phyloP scores from a whole-genome alignment of 2,888 invertebrate species.

The Sinopyrophorus schimmeli region DNA sequence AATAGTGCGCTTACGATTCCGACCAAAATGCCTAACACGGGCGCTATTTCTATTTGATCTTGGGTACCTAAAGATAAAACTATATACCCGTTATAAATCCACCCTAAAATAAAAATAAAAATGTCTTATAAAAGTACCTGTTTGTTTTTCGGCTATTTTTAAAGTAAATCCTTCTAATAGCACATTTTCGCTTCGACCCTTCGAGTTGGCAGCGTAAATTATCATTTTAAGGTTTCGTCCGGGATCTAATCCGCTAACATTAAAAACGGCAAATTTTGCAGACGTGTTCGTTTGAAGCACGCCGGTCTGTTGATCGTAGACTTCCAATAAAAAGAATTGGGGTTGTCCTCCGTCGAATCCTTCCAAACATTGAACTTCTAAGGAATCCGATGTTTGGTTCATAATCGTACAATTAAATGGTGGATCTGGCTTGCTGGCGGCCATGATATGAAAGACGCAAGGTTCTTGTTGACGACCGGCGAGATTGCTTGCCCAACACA shows the following conservation, averaged over 20 bases:
- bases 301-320: conserved; percentile 68
- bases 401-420: conserved; percentile 76
- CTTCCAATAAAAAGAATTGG: conserved; percentile 74
- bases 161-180: conserved; percentile 72
- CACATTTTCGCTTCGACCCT: conserved; percentile 77
- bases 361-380: conserved; percentile 72
- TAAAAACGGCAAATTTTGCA: conserved; percentile 73
- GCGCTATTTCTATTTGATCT: conserved; percentile 60
- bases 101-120: too few species aligned
- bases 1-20: conserved; percentile 72
- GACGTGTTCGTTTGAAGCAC: conserved; percentile 70
- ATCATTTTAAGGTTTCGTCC: conserved; percentile 77
- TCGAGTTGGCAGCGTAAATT: conserved; percentile 80
- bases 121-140: too few species aligned
- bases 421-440: conserved; percentile 77
- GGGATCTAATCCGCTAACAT: conserved; percentile 75
- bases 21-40: conserved; percentile 67
- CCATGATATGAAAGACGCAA: conserved; percentile 74
- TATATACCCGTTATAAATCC: conserved; percentile 38
- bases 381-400: conserved; percentile 77
- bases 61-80: conserved; percentile 57
- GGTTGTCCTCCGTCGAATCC: conserved; percentile 80
- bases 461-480: conserved; percentile 74
- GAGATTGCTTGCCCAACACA: conserved; percentile 73
- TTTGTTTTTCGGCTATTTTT: conserved; percentile 76